These are phyloP conservation scores for Neosilurus hyrtlii DNA, from an alignment of 2,797 vertebrate genomes.

Conservation along the genomic window DNA sequence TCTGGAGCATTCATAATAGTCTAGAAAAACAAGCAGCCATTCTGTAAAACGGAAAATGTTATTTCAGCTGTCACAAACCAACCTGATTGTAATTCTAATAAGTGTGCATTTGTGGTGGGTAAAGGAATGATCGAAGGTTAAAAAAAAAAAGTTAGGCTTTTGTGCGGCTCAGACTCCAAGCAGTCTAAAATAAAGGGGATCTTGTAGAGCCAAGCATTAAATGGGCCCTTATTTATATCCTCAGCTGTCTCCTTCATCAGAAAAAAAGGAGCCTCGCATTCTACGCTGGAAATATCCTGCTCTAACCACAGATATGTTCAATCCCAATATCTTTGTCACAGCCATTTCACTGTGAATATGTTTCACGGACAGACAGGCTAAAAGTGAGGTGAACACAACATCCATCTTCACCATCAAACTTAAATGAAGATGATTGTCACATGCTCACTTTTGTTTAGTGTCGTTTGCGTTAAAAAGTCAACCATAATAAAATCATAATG, in stretches of 20 bases:
- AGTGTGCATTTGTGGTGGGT: constrained; percentile 3
- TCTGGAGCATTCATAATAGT: neutral
- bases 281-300: constrained; percentile 78
- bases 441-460: neutral
- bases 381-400: neutral
- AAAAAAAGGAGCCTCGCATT: constrained; percentile 68
- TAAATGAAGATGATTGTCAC: neutral
- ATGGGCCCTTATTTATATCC: constrained; percentile 78
- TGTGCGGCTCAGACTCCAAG: constrained; percentile 57
- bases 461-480: neutral
- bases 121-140: neutral
- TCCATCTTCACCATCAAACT: neutral
- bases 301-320: constrained; percentile 75
- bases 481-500: neutral
- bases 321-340: constrained; percentile 64
- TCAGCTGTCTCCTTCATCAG: constrained; percentile 80
- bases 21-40: neutral
- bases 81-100: neutral
- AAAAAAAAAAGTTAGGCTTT: constrained; percentile 58
- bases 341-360: constrained; percentile 49
- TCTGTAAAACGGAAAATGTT: neutral
- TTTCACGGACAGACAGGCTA: constrained; percentile 18
- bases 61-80: neutral
- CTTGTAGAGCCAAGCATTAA: constrained; percentile 73
- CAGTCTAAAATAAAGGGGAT: constrained; percentile 69